These are phyloP conservation scores for Zhuqinia jingwanae DNA, from an alignment of 2,888 invertebrate species.

Conservation along the genomic window DNA sequence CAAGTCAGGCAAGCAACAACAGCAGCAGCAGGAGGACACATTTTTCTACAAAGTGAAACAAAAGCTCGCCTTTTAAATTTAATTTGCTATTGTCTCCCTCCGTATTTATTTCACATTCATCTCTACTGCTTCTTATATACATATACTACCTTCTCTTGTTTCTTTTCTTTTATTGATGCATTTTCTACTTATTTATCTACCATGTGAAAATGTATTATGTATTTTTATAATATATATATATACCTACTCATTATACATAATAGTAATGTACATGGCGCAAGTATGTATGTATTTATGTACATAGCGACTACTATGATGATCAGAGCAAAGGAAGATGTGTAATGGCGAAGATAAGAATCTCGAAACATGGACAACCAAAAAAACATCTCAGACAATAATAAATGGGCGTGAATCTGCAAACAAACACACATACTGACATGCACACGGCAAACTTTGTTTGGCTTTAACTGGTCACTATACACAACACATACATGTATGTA, in stretches of 20 bases:
- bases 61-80: conserved; percentile 45
- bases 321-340: conserved; percentile 26
- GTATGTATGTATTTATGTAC: no score
- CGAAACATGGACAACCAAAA: conserved; percentile 27
- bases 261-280: not conserved
- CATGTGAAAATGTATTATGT: not conserved
- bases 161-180: not conserved
- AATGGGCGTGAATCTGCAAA: conserved; percentile 55
- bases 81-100: conserved; percentile 35
- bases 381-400: not conserved
- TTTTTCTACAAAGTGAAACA: conserved; percentile 26
- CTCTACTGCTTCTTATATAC: not conserved
- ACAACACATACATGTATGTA: not conserved
- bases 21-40: conserved; percentile 26
- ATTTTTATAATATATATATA: not conserved
- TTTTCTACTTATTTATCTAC: conserved; percentile 15
- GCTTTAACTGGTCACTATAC: not conserved
- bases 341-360: conserved; percentile 32
- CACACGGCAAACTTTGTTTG: conserved; percentile 32
- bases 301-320: not conserved
- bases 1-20: no score
- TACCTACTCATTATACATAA: conserved; percentile 12
- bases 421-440: no score
- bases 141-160: no score
- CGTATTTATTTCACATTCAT: conserved; percentile 43